These are phyloP conservation scores for Trichomalopsis sarcophagae DNA, from an alignment of 1,140 invertebrate genomes.

Conservation along the genomic window DNA sequence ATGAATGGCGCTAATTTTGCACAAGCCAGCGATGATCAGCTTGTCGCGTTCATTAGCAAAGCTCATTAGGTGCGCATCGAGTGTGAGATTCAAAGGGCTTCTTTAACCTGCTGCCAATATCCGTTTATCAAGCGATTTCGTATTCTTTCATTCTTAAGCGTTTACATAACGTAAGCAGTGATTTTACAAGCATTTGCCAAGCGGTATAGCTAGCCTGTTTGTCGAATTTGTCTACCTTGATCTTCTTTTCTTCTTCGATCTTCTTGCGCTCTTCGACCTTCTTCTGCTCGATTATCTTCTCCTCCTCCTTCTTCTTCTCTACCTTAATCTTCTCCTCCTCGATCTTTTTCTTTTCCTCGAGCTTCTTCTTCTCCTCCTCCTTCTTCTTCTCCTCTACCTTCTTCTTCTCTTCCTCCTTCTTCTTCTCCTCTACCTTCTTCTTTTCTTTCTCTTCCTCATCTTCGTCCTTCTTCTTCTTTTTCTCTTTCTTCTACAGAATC, in stretches of 20 bases:
- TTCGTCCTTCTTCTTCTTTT: constrained; percentile 54
- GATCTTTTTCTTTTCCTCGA: constrained; percentile 67
- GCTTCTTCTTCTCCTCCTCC: constrained; percentile 62
- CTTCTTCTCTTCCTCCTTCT: constrained; percentile 67
- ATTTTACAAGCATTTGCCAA: constrained; percentile 40
- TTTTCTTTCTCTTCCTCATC: constrained; percentile 63
- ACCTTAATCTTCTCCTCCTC: constrained; percentile 70
- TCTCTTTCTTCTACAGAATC: constrained; percentile 52
- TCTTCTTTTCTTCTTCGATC: constrained; percentile 60
- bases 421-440: constrained; percentile 58
- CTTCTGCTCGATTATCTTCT: constrained; percentile 62
- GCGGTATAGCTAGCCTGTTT: constrained; percentile 15
- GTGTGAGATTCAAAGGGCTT: constrained; percentile 33
- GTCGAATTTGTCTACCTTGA: constrained; percentile 32
- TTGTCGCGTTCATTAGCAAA: neutral
- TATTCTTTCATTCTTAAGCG: neutral
- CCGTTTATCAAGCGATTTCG: constrained; percentile 12
- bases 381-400: constrained; percentile 61
- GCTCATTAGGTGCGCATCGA: constrained; percentile 3
- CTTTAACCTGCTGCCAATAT: constrained; percentile 22
- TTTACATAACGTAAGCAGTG: constrained; percentile 18
- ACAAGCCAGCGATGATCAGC: neutral
- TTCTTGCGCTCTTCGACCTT: constrained; percentile 66
- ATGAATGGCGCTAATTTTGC: neutral
- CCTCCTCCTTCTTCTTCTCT: constrained; percentile 73